These are phyloP conservation scores for Bubo scandiacus DNA, from an alignment of 2,113 vertebrate species.

Conservation along the genomic window DNA sequence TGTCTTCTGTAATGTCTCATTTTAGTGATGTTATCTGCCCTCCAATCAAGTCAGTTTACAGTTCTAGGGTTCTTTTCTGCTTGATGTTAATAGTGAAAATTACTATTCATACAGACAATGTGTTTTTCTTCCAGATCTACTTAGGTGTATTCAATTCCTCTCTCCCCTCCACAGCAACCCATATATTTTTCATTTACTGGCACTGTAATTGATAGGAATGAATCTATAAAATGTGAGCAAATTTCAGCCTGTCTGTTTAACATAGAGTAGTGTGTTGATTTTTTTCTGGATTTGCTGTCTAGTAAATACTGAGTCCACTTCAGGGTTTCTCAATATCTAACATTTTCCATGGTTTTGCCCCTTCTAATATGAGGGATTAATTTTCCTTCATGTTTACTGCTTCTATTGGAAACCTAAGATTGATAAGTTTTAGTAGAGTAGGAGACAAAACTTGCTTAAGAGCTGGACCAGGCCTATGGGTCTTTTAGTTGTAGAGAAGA, in stretches of 20 bases:
- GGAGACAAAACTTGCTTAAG: background rate
- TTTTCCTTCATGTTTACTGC: background rate
- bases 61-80: background rate
- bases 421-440: background rate
- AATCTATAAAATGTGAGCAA: background rate
- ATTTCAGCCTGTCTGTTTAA: background rate
- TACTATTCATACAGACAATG: background rate
- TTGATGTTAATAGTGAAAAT: background rate
- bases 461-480: background rate
- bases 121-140: background rate
- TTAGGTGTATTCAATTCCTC: background rate
- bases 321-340: background rate
- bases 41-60: background rate
- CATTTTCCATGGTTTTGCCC: background rate
- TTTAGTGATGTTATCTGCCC: background rate
- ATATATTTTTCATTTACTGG: background rate
- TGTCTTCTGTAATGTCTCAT: background rate
- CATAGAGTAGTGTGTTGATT: background rate
- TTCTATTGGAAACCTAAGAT: background rate
- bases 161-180: background rate
- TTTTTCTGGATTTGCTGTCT: background rate
- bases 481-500: background rate
- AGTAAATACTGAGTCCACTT: background rate
- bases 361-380: background rate
- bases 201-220: background rate